Conservation (phyloP, 2,113 vertebrate species). For the Mus musculus region GRCm39 chr14:108193001-108193500, state of each 20-base stretch:
- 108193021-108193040: neutral
- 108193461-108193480: too few species aligned
- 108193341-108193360: too few species aligned
- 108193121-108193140: neutral
- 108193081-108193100: neutral
- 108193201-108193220: neutral
- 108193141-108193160: neutral
- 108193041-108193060: neutral
- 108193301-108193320: too few species aligned
- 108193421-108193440: too few species aligned
- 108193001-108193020: neutral
- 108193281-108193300: neutral
- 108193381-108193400: too few species aligned
- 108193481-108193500: too few species aligned
- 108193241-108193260: neutral
- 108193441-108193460: too few species aligned
- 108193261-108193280: constrained; percentile 29
- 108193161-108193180: neutral
- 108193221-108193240: neutral
- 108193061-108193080: neutral
- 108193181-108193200: neutral
- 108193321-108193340: too few species aligned
- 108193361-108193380: too few species aligned
- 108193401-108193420: too few species aligned
- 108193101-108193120: neutral